phyloP scores from a whole-genome alignment of 2,113 vertebrate genomes.

The Plecotus auritus region DNA sequence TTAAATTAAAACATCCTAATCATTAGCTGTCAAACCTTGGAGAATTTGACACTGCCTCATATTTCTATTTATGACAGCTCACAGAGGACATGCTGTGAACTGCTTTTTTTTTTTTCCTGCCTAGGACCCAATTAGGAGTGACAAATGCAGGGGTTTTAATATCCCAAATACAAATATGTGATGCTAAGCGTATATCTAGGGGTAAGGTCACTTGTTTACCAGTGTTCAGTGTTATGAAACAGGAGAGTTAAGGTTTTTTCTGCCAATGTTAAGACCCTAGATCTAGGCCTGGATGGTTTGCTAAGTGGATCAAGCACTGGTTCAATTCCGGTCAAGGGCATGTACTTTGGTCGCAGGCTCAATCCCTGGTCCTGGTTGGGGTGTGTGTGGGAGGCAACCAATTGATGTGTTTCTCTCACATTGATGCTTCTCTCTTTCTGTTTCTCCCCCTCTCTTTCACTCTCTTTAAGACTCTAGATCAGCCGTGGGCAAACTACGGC shows the following conservation, averaged over 20 bases:
- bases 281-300: not conserved
- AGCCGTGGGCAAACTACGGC: too few species aligned
- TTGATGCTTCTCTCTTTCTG: too few species aligned
- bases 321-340: too few species aligned
- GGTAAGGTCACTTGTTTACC: not conserved
- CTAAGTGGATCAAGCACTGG: too few species aligned
- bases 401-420: too few species aligned
- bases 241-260: not conserved
- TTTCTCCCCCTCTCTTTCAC: too few species aligned
- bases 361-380: too few species aligned
- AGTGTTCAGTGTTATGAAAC: not conserved
- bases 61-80: slow-evolving; percentile 76
- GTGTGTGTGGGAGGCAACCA: too few species aligned
- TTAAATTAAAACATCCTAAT: slow-evolving; percentile 74
- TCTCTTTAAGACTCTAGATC: not conserved
- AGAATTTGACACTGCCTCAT: slow-evolving; percentile 67
- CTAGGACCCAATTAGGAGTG: slow-evolving; percentile 71
- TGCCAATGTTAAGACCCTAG: not conserved
- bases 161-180: slow-evolving; percentile 49
- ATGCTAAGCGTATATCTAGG: slow-evolving; percentile 26
- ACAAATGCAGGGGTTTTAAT: slow-evolving; percentile 76
- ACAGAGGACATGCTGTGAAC: slow-evolving; percentile 66
- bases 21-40: slow-evolving; percentile 67
- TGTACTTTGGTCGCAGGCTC: too few species aligned
- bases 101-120: slow-evolving; percentile 73